Percentiles rank a stretch among this genome's conserved stretches.
Conservation (phyloP, 2,113 vertebrate species). For the Poecilia latipinna region DNA sequence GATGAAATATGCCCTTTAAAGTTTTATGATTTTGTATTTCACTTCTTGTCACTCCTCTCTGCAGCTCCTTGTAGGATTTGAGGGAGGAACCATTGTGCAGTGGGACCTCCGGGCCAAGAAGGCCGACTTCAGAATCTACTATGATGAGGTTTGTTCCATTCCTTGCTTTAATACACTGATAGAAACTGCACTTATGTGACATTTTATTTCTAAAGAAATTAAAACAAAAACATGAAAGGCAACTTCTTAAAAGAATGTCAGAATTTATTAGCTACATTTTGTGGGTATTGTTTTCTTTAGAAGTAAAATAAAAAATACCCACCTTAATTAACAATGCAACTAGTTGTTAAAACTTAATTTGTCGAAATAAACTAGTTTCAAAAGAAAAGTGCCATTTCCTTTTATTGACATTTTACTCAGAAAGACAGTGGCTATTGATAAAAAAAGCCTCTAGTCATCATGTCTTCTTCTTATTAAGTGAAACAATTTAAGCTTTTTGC, state of each 20-base stretch:
- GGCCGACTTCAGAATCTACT: slow-evolving; percentile 95
- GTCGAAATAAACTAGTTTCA: too few relatives aligned
- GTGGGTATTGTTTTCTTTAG: too few relatives aligned
- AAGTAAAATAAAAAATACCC: too few relatives aligned
- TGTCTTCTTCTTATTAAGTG: background rate
- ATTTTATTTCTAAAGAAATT: background rate
- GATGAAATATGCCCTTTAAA: background rate
- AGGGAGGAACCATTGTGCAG: slow-evolving; percentile 94
- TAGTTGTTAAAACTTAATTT: too few relatives aligned
- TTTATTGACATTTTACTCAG: background rate
- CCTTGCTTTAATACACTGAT: background rate
- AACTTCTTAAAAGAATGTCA: too few relatives aligned
- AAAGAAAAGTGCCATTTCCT: too few relatives aligned
- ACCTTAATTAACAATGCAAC: too few relatives aligned
- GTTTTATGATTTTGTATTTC: background rate
- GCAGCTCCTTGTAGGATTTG: slow-evolving; percentile 95
- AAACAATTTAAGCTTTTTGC: background rate
- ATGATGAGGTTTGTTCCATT: slow-evolving; percentile 90
- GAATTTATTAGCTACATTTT: too few relatives aligned
- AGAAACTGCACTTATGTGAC: background rate
- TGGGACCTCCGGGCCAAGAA: slow-evolving; percentile 95
- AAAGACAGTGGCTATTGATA: background rate
- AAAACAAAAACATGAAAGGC: too few relatives aligned
- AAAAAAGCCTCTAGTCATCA: background rate
- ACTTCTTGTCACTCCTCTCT: slow-evolving; percentile 11